Percentiles rank a stretch among this genome's conserved stretches.
Evolutionary conservation across 2,888 invertebrate genomes (phyloP).

Genomic region (Latrodectus hesperus): DNA sequence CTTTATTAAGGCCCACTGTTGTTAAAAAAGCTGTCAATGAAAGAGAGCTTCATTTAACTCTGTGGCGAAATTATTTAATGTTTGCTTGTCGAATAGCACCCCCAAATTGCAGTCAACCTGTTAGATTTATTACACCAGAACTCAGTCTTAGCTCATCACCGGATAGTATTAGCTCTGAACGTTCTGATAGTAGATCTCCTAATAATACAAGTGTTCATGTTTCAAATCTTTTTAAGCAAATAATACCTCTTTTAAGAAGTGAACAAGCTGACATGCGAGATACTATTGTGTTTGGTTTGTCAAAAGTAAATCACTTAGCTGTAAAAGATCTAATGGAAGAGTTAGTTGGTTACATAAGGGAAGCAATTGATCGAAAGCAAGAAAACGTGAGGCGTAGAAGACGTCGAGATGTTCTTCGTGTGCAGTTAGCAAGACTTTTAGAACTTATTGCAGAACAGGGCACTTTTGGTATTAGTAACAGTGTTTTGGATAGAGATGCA

Average conservation of each 20-base stretch:
- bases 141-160: constrained; percentile 82
- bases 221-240: constrained; percentile 90
- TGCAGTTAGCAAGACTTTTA: constrained; percentile 92
- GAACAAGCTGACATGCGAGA: constrained; percentile 96
- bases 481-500: constrained; percentile 87
- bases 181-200: constrained; percentile 84
- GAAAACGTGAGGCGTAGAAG: constrained; percentile 94
- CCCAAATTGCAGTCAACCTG: constrained; percentile 82
- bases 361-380: constrained; percentile 97
- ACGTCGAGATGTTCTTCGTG: constrained; percentile 91
- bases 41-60: constrained; percentile 93
- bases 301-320: constrained; percentile 94
- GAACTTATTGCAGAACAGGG: constrained; percentile 93
- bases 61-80: constrained; percentile 98
- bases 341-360: constrained; percentile 90
- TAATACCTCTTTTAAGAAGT: constrained; percentile 92
- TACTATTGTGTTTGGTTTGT: constrained; percentile 93
- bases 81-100: constrained; percentile 97
- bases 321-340: constrained; percentile 98
- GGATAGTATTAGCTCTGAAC: constrained; percentile 85
- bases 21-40: constrained; percentile 94
- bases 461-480: constrained; percentile 87
- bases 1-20: constrained; percentile 83
- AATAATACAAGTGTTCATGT: constrained; percentile 79
- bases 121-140: constrained; percentile 94